Percentiles rank a stretch among this genome's conserved stretches.
Conservation (phyloP, 2,113 vertebrate genomes). For the Danionella cerebrum region DNA sequence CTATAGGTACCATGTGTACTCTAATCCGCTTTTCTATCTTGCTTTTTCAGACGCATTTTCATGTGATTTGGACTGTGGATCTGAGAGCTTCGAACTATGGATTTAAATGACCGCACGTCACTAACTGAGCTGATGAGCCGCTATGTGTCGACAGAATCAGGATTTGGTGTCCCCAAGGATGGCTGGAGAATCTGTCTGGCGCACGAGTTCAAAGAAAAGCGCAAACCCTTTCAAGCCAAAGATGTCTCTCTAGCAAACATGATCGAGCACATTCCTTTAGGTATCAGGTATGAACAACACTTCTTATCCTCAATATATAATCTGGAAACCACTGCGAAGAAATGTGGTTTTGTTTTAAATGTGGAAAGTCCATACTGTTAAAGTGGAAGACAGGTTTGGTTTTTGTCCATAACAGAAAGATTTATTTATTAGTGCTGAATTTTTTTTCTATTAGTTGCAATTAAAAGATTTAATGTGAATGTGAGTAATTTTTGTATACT, state of each 20-base stretch:
- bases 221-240: constrained; percentile 79
- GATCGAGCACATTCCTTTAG: constrained; percentile 74
- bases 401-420: too few relatives aligned
- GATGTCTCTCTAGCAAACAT: constrained; percentile 73
- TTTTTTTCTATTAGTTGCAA: too few relatives aligned
- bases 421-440: too few relatives aligned
- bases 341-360: too few relatives aligned
- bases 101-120: constrained; percentile 56
- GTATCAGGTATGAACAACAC: constrained; percentile 69
- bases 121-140: constrained; percentile 69
- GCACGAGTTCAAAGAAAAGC: constrained; percentile 83
- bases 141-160: constrained; percentile 68
- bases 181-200: constrained; percentile 89
- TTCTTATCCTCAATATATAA: too few relatives aligned
- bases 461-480: too few relatives aligned
- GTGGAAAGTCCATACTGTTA: too few relatives aligned
- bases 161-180: constrained; percentile 67
- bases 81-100: constrained; percentile 36
- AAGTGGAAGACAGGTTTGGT: too few relatives aligned
- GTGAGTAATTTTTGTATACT: too few relatives aligned
- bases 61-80: not conserved
- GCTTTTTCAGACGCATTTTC: not conserved
- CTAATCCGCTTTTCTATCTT: too few relatives aligned
- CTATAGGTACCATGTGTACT: too few relatives aligned
- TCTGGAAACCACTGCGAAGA: too few relatives aligned